Evolutionary conservation across 2,888 invertebrate species (phyloP).

Genomic region (Syrphus vitripennis): DNA sequence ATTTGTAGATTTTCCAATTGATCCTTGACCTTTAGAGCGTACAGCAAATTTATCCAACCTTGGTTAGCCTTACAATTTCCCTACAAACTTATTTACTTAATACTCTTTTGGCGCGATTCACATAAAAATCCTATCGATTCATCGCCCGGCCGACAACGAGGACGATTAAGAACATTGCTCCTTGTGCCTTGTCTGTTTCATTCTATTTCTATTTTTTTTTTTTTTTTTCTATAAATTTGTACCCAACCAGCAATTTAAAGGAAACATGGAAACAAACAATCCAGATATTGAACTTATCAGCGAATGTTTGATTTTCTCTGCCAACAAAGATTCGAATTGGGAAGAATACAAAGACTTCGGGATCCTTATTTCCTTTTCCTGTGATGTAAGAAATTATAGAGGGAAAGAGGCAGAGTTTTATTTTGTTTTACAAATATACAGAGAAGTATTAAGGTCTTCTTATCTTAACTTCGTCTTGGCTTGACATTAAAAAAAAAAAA

Average conservation of each 20-base stretch:
- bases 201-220: not conserved
- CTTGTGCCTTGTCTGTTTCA: conserved; percentile 1
- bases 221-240: not conserved
- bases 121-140: conserved; percentile 6
- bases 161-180: conserved; percentile 27
- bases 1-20: too few species aligned
- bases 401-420: not conserved
- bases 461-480: conserved; percentile 19
- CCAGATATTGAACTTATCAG: conserved; percentile 38
- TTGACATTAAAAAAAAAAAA: conserved; percentile 1
- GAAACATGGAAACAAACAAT: conserved; percentile 14
- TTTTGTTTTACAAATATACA: not conserved
- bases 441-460: not conserved
- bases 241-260: conserved; percentile 21
- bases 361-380: not conserved
- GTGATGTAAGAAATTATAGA: conserved; percentile 2
- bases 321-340: not conserved
- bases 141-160: not conserved
- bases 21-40: not conserved
- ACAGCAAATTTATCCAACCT: not conserved
- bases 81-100: not conserved
- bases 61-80: not conserved
- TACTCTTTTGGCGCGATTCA: conserved; percentile 15
- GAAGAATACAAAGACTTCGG: not conserved
- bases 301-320: conserved; percentile 19